A percentile compares a stretch with the other conserved stretches of the same genome.
Evolutionary conservation across 1,140 invertebrate species (phyloP).

Genomic region (Drosophila melanogaster): DNA sequence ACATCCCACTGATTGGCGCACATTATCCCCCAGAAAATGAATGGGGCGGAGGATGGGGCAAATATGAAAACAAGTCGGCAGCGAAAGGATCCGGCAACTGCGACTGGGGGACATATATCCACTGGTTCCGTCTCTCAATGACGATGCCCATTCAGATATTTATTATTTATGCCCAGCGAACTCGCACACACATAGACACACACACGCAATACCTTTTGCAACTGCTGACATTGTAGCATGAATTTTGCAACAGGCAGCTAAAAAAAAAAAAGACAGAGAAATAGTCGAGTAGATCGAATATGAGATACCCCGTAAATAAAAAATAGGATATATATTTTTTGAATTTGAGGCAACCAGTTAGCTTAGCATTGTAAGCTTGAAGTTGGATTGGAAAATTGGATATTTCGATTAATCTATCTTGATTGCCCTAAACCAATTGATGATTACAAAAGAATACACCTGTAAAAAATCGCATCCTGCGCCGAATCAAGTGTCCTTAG

Average conservation of each 20-base stretch:
- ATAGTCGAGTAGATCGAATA: slow-evolving; percentile 15
- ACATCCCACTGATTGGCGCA: slow-evolving; percentile 64
- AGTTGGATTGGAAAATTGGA: too few relatives aligned
- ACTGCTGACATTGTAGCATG: slow-evolving; percentile 52
- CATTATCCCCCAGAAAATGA: slow-evolving; percentile 61
- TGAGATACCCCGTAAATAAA: not conserved
- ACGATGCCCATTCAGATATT: slow-evolving; percentile 53
- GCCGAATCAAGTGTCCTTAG: slow-evolving; percentile 31
- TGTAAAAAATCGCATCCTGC: slow-evolving; percentile 16
- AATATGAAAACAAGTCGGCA: slow-evolving; percentile 30
- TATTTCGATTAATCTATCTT: too few relatives aligned
- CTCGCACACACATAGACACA: slow-evolving; percentile 25
- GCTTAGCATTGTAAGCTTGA: too few relatives aligned
- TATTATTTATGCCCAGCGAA: slow-evolving; percentile 42
- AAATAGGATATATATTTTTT: too few relatives aligned
- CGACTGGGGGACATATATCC: slow-evolving; percentile 22
- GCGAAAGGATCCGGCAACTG: slow-evolving; percentile 22
- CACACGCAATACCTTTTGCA: slow-evolving; percentile 32
- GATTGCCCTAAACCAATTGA: not conserved
- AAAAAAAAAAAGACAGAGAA: slow-evolving; percentile 8
- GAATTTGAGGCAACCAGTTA: too few relatives aligned
- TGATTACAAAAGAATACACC: not conserved
- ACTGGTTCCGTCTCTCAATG: slow-evolving; percentile 51
- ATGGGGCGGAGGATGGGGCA: slow-evolving; percentile 23
- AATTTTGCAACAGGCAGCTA: slow-evolving; percentile 61